A percentile compares a stretch with the other conserved stretches of the same genome.
These are phyloP conservation scores for Melanotaenia nigrans DNA, from an alignment of 2,797 vertebrate species.

Conservation along the genomic window DNA sequence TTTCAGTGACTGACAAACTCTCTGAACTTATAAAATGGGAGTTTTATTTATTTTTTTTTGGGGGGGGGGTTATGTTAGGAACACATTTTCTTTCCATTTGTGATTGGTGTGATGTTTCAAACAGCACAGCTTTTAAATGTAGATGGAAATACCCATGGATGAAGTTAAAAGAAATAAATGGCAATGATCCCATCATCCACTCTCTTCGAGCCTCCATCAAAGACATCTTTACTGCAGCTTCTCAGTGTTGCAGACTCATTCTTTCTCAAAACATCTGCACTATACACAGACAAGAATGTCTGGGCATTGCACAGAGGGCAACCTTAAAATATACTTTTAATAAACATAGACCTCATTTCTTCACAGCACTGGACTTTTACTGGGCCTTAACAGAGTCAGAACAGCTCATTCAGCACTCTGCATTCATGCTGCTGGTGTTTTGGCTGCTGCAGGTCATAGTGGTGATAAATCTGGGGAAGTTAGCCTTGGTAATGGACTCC, in stretches of 20 bases:
- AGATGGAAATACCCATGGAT: constrained; percentile 57
- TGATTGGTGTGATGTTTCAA: constrained; percentile 51
- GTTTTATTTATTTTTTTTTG: background rate
- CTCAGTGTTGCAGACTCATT: constrained; percentile 22
- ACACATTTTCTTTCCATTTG: constrained; percentile 39
- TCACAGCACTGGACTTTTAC: constrained; percentile 30
- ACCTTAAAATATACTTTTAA: constrained; percentile 49
- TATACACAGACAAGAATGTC: constrained; percentile 21
- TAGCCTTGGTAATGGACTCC: constrained; percentile 79
- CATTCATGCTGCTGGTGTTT: constrained; percentile 64
- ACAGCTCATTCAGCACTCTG: constrained; percentile 56
- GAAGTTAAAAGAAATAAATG: constrained; percentile 57
- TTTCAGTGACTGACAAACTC: constrained; percentile 25
- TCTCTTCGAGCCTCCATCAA: constrained; percentile 42
- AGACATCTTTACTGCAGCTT: constrained; percentile 49
- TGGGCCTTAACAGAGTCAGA: constrained; percentile 33
- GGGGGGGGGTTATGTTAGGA: constrained; percentile 11
- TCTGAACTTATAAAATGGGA: constrained; percentile 21
- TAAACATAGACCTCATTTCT: constrained; percentile 52
- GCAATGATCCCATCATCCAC: constrained; percentile 53
- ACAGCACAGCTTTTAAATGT: constrained; percentile 37
- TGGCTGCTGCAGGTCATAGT: constrained; percentile 73
- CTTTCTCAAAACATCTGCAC: constrained; percentile 26
- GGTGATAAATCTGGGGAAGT: constrained; percentile 78
- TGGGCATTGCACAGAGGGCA: constrained; percentile 30